A percentile compares a stretch with the other conserved stretches of the same genome.
phyloP scores from a whole-genome alignment of 2,797 vertebrate species.

The Ambastaia sidthimunki region DNA sequence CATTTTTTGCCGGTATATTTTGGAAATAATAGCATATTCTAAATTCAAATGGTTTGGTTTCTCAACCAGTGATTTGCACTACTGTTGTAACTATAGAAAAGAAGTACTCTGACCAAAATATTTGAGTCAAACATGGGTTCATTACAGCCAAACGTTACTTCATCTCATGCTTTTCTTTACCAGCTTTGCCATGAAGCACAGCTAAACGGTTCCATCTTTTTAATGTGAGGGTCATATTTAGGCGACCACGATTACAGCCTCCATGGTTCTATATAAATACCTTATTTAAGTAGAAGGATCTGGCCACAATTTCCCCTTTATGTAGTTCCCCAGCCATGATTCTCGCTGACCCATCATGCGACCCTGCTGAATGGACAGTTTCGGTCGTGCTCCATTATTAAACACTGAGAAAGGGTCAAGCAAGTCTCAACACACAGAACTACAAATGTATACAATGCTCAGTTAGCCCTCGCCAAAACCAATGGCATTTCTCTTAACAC shows the following conservation, averaged over 20 bases:
- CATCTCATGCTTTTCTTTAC: conserved; percentile 75
- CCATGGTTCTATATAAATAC: conserved; percentile 74
- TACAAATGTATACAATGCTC: not conserved
- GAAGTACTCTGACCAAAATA: conserved; percentile 71
- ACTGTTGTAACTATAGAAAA: conserved; percentile 62
- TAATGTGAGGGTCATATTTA: conserved; percentile 74
- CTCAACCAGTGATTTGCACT: conserved; percentile 71
- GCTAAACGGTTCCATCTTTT: conserved; percentile 77
- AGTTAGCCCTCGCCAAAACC: conserved; percentile 8
- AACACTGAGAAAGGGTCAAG: conserved; percentile 13
- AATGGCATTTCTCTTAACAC: not conserved
- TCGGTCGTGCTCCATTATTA: conserved; percentile 11
- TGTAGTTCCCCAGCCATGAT: conserved; percentile 64
- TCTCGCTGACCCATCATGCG: conserved; percentile 61
- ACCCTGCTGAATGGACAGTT: conserved; percentile 28
- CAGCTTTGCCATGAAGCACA: conserved; percentile 63
- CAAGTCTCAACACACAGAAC: conserved; percentile 9
- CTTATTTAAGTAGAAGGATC: conserved; percentile 64
- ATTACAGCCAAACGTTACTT: conserved; percentile 72
- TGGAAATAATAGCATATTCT: conserved; percentile 70
- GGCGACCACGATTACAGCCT: conserved; percentile 75
- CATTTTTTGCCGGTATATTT: conserved; percentile 51
- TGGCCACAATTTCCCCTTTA: conserved; percentile 63
- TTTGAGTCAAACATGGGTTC: conserved; percentile 61
- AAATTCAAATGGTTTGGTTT: conserved; percentile 66